Evolutionary conservation across 2,888 invertebrate genomes (phyloP).

Genomic region (Cepaea hortensis): DNA sequence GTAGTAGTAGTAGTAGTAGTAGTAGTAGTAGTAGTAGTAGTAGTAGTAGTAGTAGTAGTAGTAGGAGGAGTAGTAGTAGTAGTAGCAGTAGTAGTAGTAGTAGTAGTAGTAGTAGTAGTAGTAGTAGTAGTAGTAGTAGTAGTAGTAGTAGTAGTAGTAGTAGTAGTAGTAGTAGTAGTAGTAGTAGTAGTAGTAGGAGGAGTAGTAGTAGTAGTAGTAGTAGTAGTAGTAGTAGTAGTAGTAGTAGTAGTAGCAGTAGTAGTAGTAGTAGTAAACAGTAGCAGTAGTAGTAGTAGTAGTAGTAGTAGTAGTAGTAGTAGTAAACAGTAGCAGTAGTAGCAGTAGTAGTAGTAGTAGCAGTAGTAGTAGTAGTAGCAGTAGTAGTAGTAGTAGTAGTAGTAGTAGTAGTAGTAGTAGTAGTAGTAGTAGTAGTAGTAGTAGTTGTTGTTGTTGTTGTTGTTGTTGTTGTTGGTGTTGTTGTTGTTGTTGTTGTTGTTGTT

Average conservation of each 20-base stretch:
- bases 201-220: too few species aligned
- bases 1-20: not conserved
- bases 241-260: not conserved
- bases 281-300: not conserved
- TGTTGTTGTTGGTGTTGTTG: constrained; percentile 17
- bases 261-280: not conserved
- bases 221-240: too few species aligned
- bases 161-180: not conserved
- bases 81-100: not conserved
- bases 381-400: constrained; percentile 17
- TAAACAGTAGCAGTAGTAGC: not conserved
- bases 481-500: not conserved
- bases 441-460: not conserved
- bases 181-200: not conserved
- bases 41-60: not conserved
- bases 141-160: constrained; percentile 25
- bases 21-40: not conserved
- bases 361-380: not conserved
- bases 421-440: not conserved
- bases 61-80: not conserved
- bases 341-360: not conserved
- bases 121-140: not conserved
- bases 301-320: not conserved
- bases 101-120: not conserved
- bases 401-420: constrained; percentile 12